A percentile compares a stretch with the other conserved stretches of the same genome.
These are phyloP conservation scores for Clarias magur DNA, from an alignment of 2,113 vertebrate genomes.

Conservation along the genomic window DNA sequence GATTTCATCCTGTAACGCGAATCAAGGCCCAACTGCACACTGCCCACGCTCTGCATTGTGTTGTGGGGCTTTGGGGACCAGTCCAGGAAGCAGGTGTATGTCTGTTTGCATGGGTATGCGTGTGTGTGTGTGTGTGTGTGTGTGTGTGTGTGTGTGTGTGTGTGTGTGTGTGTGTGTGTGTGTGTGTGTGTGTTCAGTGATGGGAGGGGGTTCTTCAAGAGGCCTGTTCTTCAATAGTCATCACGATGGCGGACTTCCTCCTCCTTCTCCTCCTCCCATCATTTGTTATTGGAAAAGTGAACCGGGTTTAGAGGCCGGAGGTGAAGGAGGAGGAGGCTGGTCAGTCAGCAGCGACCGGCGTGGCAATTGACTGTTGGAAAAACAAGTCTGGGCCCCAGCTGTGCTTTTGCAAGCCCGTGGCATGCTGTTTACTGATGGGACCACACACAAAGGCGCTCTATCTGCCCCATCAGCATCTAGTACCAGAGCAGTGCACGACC, in stretches of 20 bases:
- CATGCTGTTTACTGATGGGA: conserved; percentile 31
- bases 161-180: conserved; percentile 18
- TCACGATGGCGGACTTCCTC: conserved; percentile 5
- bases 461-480: conserved; percentile 10
- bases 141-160: conserved; percentile 37
- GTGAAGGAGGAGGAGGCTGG: conserved; percentile 24
- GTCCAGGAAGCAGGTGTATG: conserved; percentile 50
- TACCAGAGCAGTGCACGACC: not conserved
- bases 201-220: conserved; percentile 27
- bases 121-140: not conserved
- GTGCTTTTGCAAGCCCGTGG: conserved; percentile 51
- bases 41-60: conserved; percentile 34
- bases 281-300: conserved; percentile 49
- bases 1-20: conserved; percentile 44
- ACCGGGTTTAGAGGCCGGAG: conserved; percentile 9
- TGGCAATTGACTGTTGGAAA: conserved; percentile 44
- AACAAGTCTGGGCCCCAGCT: conserved; percentile 56
- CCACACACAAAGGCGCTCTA: conserved; percentile 5
- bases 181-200: not conserved
- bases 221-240: not conserved
- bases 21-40: not conserved
- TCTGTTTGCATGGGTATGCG: conserved; percentile 32
- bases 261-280: not conserved
- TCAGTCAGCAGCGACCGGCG: not conserved
- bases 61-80: conserved; percentile 49